Conservation (phyloP, 2,888 invertebrate genomes). For the Aromia moschata region DNA sequence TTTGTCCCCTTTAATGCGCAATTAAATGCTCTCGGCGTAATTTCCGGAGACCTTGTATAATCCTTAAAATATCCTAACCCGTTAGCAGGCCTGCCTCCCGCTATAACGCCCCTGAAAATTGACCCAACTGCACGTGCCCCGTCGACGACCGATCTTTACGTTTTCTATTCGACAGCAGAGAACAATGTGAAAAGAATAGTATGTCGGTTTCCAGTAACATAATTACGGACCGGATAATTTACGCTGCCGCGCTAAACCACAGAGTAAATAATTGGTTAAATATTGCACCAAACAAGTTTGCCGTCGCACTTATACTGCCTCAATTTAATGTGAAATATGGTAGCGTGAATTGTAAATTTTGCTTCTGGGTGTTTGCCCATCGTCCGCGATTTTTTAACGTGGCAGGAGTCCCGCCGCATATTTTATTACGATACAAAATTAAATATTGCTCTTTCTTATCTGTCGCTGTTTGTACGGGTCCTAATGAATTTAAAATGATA, state of each 20-base stretch:
- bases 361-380: not conserved
- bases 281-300: conserved; percentile 12
- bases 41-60: too few species aligned
- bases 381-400: not conserved
- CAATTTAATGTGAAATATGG: conserved; percentile 17
- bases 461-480: not conserved
- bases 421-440: not conserved
- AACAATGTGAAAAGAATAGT: too few species aligned
- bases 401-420: not conserved
- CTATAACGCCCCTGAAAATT: too few species aligned
- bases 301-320: conserved; percentile 10
- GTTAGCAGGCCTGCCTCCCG: too few species aligned
- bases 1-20: too few species aligned
- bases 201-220: conserved; percentile 6
- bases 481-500: not conserved
- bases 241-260: conserved; percentile 4
- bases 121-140: too few species aligned
- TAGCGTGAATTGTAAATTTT: conserved; percentile 1
- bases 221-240: conserved; percentile 11
- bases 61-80: too few species aligned
- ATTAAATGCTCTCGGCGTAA: too few species aligned
- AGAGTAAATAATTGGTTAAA: conserved; percentile 18
- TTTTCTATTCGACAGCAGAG: too few species aligned
- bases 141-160: too few species aligned
- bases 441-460: not conserved